Conservation (phyloP, 1,140 invertebrate genomes). For the Monochamus saltuarius region DNA sequence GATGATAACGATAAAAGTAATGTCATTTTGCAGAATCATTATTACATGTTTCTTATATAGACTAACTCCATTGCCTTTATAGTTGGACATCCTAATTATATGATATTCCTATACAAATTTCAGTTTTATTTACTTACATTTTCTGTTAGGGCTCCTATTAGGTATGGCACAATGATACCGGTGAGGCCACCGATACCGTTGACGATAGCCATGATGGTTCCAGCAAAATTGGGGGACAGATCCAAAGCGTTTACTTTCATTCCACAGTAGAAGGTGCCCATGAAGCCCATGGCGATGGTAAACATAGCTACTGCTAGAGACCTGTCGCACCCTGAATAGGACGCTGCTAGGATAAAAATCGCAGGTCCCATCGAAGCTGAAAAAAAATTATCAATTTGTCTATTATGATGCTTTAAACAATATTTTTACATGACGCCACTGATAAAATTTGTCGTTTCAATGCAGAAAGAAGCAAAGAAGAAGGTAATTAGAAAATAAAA, state of each 20-base stretch:
- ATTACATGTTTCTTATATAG: not conserved
- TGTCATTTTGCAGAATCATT: not conserved
- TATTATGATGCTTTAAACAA: no score
- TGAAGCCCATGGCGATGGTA: conserved; percentile 70
- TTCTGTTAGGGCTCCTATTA: conserved; percentile 62
- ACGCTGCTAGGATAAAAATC: conserved; percentile 76
- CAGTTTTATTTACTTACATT: no score
- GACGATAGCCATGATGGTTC: conserved; percentile 79
- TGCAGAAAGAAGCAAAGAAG: no score
- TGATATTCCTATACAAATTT: no score
- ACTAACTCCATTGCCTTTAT: no score
- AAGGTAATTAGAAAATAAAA: no score
- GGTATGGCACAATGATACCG: conserved; percentile 75
- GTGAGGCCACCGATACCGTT: conserved; percentile 82
- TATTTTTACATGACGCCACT: no score
- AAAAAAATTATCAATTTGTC: conserved; percentile 46
- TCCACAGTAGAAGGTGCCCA: conserved; percentile 75
- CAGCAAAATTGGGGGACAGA: conserved; percentile 79
- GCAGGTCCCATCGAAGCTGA: conserved; percentile 71
- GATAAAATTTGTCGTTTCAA: no score
- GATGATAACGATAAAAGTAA: not conserved
- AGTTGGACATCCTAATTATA: no score
- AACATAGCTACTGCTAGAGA: conserved; percentile 65
- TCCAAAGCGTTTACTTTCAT: conserved; percentile 82
- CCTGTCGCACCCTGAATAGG: conserved; percentile 75